Percentiles rank a stretch among this genome's conserved stretches.
Conservation (phyloP, 2,113 vertebrate genomes). For the Hiodon tergisus region DNA sequence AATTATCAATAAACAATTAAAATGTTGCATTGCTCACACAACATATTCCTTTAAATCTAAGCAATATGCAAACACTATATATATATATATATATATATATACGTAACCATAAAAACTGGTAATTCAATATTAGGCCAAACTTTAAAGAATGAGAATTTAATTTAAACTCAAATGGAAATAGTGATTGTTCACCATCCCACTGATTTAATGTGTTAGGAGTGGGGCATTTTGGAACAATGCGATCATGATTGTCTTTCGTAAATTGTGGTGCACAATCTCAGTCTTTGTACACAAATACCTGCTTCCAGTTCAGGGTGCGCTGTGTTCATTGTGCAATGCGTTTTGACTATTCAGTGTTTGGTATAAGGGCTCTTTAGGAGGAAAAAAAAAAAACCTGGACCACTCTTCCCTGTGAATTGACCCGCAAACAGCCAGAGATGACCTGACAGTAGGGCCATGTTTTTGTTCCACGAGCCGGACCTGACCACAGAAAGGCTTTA, state of each 20-base stretch:
- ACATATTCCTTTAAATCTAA: neutral
- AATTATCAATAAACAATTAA: neutral
- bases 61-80: neutral
- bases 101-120: too few relatives aligned
- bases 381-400: neutral
- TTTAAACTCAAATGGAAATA: too few relatives aligned
- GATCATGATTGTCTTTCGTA: too few relatives aligned
- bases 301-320: neutral
- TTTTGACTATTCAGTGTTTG: neutral
- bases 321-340: neutral
- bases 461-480: neutral
- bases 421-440: neutral
- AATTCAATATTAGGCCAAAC: too few relatives aligned
- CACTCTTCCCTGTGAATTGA: neutral
- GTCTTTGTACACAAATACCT: neutral
- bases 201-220: too few relatives aligned
- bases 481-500: neutral
- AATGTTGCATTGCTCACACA: neutral
- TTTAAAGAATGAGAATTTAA: too few relatives aligned
- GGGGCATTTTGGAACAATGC: too few relatives aligned
- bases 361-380: slow-evolving; percentile 10
- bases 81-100: neutral
- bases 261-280: neutral
- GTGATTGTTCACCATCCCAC: too few relatives aligned
- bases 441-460: neutral